Percentiles rank a stretch among this genome's conserved stretches.
phyloP scores from a whole-genome alignment of 2,797 vertebrate species.

The Crocidura indochinensis region DNA sequence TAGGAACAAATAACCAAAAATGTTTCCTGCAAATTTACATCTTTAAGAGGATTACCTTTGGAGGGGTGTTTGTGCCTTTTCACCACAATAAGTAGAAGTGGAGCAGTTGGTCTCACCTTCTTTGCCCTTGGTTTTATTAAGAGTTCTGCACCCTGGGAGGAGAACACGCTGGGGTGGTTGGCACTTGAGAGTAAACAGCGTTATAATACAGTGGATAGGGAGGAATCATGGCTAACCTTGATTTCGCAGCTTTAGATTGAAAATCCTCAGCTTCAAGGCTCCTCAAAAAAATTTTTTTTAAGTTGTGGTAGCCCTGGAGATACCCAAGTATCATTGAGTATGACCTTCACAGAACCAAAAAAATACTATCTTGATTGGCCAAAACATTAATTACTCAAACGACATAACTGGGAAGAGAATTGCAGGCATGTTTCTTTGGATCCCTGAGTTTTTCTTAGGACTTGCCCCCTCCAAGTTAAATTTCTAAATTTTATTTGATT shows the following conservation, averaged over 20 bases:
- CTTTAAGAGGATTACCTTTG: conserved; percentile 90
- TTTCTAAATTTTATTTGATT: neutral
- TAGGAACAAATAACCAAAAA: conserved; percentile 73
- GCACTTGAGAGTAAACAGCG: conserved; percentile 45
- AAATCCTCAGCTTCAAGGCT: neutral
- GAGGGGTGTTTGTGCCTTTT: conserved; percentile 81
- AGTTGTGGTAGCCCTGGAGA: neutral
- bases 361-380: too few relatives aligned
- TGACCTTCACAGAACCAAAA: too few relatives aligned
- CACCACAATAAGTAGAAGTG: conserved; percentile 79
- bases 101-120: conserved; percentile 78
- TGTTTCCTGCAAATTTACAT: conserved; percentile 80
- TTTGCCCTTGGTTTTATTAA: conserved; percentile 82
- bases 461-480: too few relatives aligned
- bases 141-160: conserved; percentile 73
- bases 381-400: too few relatives aligned
- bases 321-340: too few relatives aligned
- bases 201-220: conserved; percentile 49
- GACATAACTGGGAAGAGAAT: too few relatives aligned
- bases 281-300: neutral
- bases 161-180: conserved; percentile 46
- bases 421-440: too few relatives aligned
- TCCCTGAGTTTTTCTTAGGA: too few relatives aligned
- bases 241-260: neutral
- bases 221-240: neutral